Base-by-base conservation (phyloP, 2,113 vertebrate species). In the Otolemur garnettii region DNA sequence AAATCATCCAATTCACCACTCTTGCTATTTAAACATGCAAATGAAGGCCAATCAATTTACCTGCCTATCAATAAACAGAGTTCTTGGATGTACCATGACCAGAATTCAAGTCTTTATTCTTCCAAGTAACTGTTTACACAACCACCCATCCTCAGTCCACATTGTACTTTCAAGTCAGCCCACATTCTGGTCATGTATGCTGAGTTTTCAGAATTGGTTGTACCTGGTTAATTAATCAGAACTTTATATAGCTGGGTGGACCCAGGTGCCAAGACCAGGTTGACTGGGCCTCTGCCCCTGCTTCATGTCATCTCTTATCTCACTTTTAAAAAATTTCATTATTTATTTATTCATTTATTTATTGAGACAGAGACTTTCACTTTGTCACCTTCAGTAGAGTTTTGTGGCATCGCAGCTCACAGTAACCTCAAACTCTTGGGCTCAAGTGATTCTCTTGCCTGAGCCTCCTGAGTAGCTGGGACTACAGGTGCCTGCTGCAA, bases 181-280 rank as follows among this genome's bases (percentile, higher is more conserved):
- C 42, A 88, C 72, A 93, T 94, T 93, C 53, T 66, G 35, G 24
- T 86, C 82, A 66, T 1, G 0, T 74, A 35, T 13, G 12, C 77
- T 87, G 66, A 93, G 22, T 85, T 42, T 75, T 80, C 64, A 85
- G 30, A 24, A 9, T 85, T 71, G 53, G 66, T 15, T 71, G 57
- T 55, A 28, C 35, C 85, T 81, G 66, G 33, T 72, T 94, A 88
- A 96, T 94, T 84, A 91, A 68, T 91, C 53, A 60, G 22, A 38
- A 62, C 7, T 21, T 66, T 59, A 35, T 17, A 81, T 50, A 93
- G 17, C 90, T 94, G 81, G 53, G 35, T 84, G 3, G 18, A 75
- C 55, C 66, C 55, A 68, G 59, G 85, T 68, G 90, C 81, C 66
- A 68, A 93, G 19, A 77, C 18, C 21, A 5, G 50, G 64, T 19